phyloP scores from a whole-genome alignment of 92 coral and sea anemone genomes.

The Porites divaricata region DNA sequence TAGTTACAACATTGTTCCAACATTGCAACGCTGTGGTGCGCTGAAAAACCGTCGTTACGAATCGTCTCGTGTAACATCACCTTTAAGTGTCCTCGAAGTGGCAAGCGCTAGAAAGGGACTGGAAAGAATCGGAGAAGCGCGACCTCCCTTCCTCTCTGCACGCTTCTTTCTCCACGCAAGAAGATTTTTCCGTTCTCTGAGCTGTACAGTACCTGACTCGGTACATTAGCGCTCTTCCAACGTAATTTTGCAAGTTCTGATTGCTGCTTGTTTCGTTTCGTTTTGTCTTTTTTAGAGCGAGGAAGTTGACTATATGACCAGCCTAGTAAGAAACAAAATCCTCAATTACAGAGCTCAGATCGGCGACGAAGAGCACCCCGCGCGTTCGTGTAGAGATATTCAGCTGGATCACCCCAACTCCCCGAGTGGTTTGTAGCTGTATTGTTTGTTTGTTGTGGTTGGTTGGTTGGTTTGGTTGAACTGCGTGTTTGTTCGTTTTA shows the following conservation, averaged over 20 bases:
- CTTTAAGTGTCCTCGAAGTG: too few species aligned
- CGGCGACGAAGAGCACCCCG: constrained; percentile 64
- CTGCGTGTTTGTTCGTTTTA: neutral
- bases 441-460: neutral
- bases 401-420: constrained; percentile 66
- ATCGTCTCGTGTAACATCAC: too few species aligned
- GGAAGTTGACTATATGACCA: neutral
- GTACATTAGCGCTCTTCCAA: too few species aligned
- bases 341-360: constrained; percentile 38
- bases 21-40: too few species aligned
- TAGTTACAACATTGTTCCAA: too few species aligned
- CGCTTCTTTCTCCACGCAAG: neutral
- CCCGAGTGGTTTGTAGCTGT: constrained; percentile 47
- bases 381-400: constrained; percentile 63
- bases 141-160: neutral
- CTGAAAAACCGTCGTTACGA: too few species aligned
- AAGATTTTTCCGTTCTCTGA: too few species aligned
- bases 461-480: neutral
- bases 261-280: neutral
- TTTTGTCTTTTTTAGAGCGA: neutral
- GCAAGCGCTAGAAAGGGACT: too few species aligned
- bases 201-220: too few species aligned
- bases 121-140: neutral
- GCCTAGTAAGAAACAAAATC: constrained; percentile 19
- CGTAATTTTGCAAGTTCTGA: neutral